These are phyloP conservation scores for Camponotus fellah DNA, from an alignment of 2,888 invertebrate species.

Conservation along the genomic window DNA sequence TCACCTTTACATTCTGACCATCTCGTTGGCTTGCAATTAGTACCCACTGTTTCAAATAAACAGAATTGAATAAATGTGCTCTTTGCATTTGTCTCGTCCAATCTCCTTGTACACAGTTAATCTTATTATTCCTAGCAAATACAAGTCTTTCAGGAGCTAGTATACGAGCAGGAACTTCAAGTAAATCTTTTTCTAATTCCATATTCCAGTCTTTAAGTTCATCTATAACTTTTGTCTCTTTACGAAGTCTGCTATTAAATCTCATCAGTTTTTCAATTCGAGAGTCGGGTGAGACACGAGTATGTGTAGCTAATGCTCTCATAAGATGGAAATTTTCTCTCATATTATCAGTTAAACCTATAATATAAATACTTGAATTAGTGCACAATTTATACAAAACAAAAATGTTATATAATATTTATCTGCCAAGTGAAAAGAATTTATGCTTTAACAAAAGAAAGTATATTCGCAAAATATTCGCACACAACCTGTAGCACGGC, in stretches of 20 bases:
- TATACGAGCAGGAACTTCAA: constrained; percentile 90
- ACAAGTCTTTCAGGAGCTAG: constrained; percentile 90
- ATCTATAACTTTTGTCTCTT: constrained; percentile 86
- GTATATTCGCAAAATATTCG: background rate
- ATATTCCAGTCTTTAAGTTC: constrained; percentile 92
- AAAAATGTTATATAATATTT: background rate
- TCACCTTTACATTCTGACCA: constrained; percentile 23
- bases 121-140: constrained; percentile 84
- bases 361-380: background rate
- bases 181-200: constrained; percentile 88
- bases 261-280: constrained; percentile 89
- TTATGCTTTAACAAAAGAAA: background rate
- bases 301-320: constrained; percentile 91
- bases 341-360: constrained; percentile 89
- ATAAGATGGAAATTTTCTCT: constrained; percentile 89
- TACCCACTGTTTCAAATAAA: constrained; percentile 84
- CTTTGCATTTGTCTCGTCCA: constrained; percentile 92
- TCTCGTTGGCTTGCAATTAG: constrained; percentile 80
- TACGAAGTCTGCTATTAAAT: constrained; percentile 90
- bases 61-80: constrained; percentile 83
- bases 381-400: background rate
- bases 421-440: background rate
- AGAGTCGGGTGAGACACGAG: constrained; percentile 90
- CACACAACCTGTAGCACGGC: constrained; percentile 91
- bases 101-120: constrained; percentile 87